Evolutionary conservation across 2,113 vertebrate species (phyloP).

Genomic region (Tretioscincus oriximinensis): DNA sequence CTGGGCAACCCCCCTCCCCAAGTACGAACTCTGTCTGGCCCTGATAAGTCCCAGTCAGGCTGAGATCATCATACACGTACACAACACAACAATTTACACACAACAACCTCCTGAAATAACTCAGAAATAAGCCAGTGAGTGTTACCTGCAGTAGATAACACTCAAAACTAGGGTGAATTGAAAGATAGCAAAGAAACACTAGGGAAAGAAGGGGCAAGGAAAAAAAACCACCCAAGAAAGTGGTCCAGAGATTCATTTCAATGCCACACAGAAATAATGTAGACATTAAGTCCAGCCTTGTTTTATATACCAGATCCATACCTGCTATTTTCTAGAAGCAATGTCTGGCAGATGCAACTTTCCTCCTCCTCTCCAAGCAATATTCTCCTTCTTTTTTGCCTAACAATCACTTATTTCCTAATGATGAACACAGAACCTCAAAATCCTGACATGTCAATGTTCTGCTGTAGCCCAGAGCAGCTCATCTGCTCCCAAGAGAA

Average conservation of each 20-base stretch:
- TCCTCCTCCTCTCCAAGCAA: no score
- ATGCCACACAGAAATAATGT: not conserved
- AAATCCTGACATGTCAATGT: not conserved
- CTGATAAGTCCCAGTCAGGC: slow-evolving; percentile 48
- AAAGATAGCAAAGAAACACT: not conserved
- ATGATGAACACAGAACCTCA: not conserved
- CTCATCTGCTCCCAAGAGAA: slow-evolving; percentile 4
- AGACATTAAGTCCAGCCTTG: not conserved
- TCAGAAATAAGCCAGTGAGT: not conserved
- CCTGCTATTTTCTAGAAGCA: no score
- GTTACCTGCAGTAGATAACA: not conserved
- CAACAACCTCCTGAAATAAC: not conserved
- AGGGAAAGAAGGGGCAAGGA: not conserved
- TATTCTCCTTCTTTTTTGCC: not conserved
- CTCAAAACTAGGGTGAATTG: no score
- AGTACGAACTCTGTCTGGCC: slow-evolving; percentile 42
- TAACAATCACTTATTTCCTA: not conserved
- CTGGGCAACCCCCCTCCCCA: slow-evolving; percentile 39
- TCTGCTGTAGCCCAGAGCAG: not conserved
- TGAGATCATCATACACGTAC: slow-evolving; percentile 5
- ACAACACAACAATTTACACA: not conserved
- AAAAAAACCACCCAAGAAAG: not conserved
- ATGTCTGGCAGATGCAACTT: not conserved
- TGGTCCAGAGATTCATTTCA: not conserved
- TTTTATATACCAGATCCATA: no score